Conservation (phyloP, 2,888 invertebrate species). For the Synergus itoensis region DNA sequence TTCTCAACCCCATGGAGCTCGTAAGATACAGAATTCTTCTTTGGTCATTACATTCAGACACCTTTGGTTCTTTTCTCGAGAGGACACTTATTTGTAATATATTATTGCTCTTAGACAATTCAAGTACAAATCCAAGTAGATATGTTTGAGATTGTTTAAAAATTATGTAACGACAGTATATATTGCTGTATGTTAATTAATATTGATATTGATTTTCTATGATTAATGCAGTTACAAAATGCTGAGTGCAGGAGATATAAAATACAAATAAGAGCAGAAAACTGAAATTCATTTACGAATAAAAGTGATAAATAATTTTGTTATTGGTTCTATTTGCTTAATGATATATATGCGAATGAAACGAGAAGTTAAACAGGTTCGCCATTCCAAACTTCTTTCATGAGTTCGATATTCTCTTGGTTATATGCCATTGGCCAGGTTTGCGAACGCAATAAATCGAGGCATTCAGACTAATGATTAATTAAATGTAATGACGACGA, state of each 20-base stretch:
- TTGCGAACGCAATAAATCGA: constrained; percentile 65
- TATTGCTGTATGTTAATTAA: too few relatives aligned
- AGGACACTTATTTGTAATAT: too few relatives aligned
- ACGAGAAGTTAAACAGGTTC: constrained; percentile 38
- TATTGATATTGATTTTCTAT: neutral
- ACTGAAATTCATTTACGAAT: constrained; percentile 24
- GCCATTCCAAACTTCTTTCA: constrained; percentile 25
- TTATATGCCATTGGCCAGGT: constrained; percentile 45
- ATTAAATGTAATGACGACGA: constrained; percentile 73
- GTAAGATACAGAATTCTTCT: neutral
- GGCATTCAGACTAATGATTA: constrained; percentile 71
- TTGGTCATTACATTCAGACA: neutral
- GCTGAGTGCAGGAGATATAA: neutral
- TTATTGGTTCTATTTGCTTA: constrained; percentile 22
- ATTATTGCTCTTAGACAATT: too few relatives aligned
- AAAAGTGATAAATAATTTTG: constrained; percentile 30
- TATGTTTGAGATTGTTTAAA: too few relatives aligned
- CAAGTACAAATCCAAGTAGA: too few relatives aligned
- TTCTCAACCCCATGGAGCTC: neutral
- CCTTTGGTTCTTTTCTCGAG: too few relatives aligned
- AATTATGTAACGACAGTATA: too few relatives aligned
- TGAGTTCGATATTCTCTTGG: constrained; percentile 44
- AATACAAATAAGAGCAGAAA: constrained; percentile 16
- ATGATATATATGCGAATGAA: constrained; percentile 39
- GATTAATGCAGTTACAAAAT: neutral